Conservation (phyloP, 1,140 invertebrate genomes). For the Oppia nitens region DNA sequence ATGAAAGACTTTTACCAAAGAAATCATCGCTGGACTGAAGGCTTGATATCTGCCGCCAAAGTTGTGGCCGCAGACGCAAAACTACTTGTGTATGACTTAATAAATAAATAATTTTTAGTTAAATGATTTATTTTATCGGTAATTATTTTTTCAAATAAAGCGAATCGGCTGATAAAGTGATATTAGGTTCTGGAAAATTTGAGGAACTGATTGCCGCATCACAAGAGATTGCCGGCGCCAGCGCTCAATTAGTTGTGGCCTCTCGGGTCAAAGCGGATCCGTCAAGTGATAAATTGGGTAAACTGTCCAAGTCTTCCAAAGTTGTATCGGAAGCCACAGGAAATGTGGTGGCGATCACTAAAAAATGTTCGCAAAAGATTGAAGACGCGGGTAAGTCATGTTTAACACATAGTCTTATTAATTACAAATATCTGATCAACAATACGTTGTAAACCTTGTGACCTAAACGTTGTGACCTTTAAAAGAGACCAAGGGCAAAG, state of each 20-base stretch:
- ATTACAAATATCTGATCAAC: no score
- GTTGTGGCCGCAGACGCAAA: constrained; percentile 88
- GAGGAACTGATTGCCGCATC: constrained; percentile 88
- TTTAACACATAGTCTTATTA: no score
- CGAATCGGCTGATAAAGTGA: constrained; percentile 79
- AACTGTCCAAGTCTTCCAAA: constrained; percentile 64
- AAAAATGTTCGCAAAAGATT: constrained; percentile 63
- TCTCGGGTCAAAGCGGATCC: constrained; percentile 47
- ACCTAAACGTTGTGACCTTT: no score
- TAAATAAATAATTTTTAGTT: neutral
- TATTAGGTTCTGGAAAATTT: constrained; percentile 67
- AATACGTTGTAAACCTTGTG: no score
- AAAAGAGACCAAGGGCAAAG: no score
- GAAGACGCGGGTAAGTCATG: constrained; percentile 52
- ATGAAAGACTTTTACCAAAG: constrained; percentile 90
- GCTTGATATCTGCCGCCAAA: constrained; percentile 92
- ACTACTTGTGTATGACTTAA: constrained; percentile 52
- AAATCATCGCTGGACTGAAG: constrained; percentile 75
- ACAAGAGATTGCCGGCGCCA: constrained; percentile 90
- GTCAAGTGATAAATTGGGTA: constrained; percentile 52
- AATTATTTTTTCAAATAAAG: constrained; percentile 33
- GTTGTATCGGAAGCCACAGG: constrained; percentile 74
- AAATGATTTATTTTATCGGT: neutral
- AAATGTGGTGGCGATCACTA: constrained; percentile 76
- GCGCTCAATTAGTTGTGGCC: constrained; percentile 88